Evolutionary conservation across 2,113 vertebrate species (phyloP), one percentile per base, ranked within the genome.

Genomic region (Pogona vitticeps): DNA sequence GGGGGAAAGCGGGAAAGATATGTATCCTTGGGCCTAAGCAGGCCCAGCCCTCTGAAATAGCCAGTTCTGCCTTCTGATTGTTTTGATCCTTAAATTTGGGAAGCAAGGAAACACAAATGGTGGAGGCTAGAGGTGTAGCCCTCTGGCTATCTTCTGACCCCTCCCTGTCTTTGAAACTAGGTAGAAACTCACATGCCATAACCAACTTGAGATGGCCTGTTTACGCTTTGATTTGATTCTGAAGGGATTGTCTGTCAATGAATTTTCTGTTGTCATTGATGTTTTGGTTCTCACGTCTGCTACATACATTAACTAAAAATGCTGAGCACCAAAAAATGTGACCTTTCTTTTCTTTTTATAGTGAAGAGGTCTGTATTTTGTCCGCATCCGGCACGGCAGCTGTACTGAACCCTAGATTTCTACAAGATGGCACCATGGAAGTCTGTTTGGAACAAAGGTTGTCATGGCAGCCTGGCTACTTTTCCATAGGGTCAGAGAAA

Each of bases 301-400:
- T 70, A 82, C 0, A 77, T 78, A 15, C 78, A 68, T 4, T 3
- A 40, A 33, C 6, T 14, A 26, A 28, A 1, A 15, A 0, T n/a
- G n/a, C n/a, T n/a, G n/a, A n/a, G n/a, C n/a, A n/a, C n/a, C n/a
- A n/a, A n/a, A n/a, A n/a, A n/a, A n/a, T n/a, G 59, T 79, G 83
- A 89, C 91, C 91, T 94, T 82, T 91, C 80, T 85, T 59, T 91
- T 56, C 75, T 86, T 95, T 80, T 93, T 89, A 59, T 94, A 99
- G 98, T 88, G 99, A 99, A 95, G 99, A 99, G 95, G 98, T 99
- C 95, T 99, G 99, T 91, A 99, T 99, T 96, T 96, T 99, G 90
- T 99, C 99, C 0, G 99, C 99, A 1, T 98, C 98, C 2, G 99
- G 99, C 93, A 99, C 99, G 2, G 98, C 99, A 26, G 97, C 98